A percentile compares a stretch with the other conserved stretches of the same genome.
Conservation (phyloP, 2,113 vertebrate genomes). For the Deroptyus accipitrinus region DNA sequence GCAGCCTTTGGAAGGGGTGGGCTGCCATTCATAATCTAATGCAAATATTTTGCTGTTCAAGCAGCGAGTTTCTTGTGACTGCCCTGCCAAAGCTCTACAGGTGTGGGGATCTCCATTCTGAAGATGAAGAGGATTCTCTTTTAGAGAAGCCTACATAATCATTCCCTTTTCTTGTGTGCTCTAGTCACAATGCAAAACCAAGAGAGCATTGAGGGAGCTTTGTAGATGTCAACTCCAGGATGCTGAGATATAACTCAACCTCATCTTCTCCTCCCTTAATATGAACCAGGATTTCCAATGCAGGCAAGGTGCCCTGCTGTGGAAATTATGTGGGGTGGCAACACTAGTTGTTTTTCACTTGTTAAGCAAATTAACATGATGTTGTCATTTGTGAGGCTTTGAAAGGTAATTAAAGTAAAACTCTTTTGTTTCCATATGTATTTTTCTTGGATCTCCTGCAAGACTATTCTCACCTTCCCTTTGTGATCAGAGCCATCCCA, state of each 20-base stretch:
- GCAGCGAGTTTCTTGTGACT: slow-evolving; percentile 31
- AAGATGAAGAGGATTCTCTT: slow-evolving; percentile 29
- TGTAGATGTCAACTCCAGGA: neutral
- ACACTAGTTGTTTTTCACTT: slow-evolving; percentile 34
- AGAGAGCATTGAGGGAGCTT: neutral
- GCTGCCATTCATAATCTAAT: neutral
- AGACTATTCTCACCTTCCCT: slow-evolving; percentile 87
- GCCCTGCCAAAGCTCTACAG: neutral
- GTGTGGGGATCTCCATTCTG: slow-evolving; percentile 16
- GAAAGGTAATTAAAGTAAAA: slow-evolving; percentile 84
- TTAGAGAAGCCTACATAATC: slow-evolving; percentile 39
- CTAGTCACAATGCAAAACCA: slow-evolving; percentile 28
- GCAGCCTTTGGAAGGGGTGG: slow-evolving; percentile 7
- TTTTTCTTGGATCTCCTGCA: slow-evolving; percentile 86
- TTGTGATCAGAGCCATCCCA: slow-evolving; percentile 86
- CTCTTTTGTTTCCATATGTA: slow-evolving; percentile 84
- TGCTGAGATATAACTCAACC: neutral
- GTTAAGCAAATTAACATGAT: slow-evolving; percentile 66
- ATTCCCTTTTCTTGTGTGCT: slow-evolving; percentile 13
- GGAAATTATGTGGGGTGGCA: slow-evolving; percentile 43
- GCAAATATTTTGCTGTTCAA: slow-evolving; percentile 13
- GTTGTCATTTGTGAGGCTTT: slow-evolving; percentile 71
- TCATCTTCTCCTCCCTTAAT: slow-evolving; percentile 38
- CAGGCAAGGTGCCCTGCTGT: slow-evolving; percentile 35
- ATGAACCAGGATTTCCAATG: slow-evolving; percentile 41